A percentile compares a stretch with the other conserved stretches of the same genome.
Evolutionary conservation across 2,888 invertebrate species (phyloP).

Genomic region (Papilio protenor): DNA sequence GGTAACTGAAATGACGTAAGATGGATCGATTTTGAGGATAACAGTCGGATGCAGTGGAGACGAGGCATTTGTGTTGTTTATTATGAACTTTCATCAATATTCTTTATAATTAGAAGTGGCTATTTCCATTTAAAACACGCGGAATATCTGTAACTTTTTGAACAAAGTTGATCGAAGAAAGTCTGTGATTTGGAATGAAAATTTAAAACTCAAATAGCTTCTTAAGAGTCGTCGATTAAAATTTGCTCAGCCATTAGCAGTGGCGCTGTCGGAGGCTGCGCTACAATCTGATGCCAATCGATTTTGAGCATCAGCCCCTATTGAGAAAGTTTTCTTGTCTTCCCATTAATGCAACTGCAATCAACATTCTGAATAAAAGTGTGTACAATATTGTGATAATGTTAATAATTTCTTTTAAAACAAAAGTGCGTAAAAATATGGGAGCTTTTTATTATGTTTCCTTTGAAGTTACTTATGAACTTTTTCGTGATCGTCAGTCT

Average conservation of each 20-base stretch:
- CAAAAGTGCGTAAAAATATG: neutral
- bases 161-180: slow-evolving; percentile 29
- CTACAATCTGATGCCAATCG: slow-evolving; percentile 75
- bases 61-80: neutral
- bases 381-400: no score
- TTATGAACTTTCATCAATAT: neutral
- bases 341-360: slow-evolving; percentile 45
- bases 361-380: slow-evolving; percentile 9
- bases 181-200: slow-evolving; percentile 48
- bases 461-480: no score
- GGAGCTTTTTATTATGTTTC: no score
- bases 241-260: slow-evolving; percentile 74
- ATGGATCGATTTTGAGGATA: no score
- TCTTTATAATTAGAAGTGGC: neutral
- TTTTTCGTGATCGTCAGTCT: no score
- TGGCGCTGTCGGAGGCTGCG: slow-evolving; percentile 53
- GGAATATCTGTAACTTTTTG: neutral
- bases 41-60: no score
- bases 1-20: no score
- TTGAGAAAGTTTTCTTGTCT: slow-evolving; percentile 54
- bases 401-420: neutral
- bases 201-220: slow-evolving; percentile 54
- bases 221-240: slow-evolving; percentile 56
- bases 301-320: slow-evolving; percentile 63
- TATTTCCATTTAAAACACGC: neutral